Evolutionary conservation across 2,113 vertebrate genomes (phyloP).

Genomic region (Mus musculus): DNA sequence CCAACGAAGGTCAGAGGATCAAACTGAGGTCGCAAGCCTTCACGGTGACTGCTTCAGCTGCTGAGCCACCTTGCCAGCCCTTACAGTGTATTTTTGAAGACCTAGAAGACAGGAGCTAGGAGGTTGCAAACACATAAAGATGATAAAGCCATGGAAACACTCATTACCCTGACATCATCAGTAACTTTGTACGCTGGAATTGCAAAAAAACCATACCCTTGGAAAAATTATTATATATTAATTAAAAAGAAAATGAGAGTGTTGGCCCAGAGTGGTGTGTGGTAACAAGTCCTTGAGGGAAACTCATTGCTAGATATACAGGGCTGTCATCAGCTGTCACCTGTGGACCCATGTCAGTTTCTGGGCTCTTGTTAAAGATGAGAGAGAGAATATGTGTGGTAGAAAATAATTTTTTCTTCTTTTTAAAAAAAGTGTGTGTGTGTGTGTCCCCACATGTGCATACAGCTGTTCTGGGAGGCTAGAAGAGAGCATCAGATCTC

Average conservation of each 20-base stretch:
- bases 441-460: neutral
- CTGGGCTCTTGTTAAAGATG: slow-evolving; percentile 54
- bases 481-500: neutral
- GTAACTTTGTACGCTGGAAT: neutral
- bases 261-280: neutral
- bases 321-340: neutral
- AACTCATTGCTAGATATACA: rapidly evolving
- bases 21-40: neutral
- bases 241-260: neutral
- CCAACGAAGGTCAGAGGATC: neutral
- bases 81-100: neutral
- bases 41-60: neutral
- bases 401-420: neutral
- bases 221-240: neutral
- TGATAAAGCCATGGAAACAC: neutral
- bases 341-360: neutral
- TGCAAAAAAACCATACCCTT: neutral
- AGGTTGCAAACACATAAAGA: neutral
- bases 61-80: neutral
- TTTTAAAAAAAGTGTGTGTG: neutral
- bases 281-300: neutral
- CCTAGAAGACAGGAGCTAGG: neutral
- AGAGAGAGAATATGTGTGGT: neutral
- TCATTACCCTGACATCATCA: neutral
- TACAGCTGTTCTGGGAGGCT: neutral